Evolutionary conservation across 1,140 invertebrate species (phyloP), one percentile per base, ranked within the genome.

Genomic region (Bombyx mandarina): DNA sequence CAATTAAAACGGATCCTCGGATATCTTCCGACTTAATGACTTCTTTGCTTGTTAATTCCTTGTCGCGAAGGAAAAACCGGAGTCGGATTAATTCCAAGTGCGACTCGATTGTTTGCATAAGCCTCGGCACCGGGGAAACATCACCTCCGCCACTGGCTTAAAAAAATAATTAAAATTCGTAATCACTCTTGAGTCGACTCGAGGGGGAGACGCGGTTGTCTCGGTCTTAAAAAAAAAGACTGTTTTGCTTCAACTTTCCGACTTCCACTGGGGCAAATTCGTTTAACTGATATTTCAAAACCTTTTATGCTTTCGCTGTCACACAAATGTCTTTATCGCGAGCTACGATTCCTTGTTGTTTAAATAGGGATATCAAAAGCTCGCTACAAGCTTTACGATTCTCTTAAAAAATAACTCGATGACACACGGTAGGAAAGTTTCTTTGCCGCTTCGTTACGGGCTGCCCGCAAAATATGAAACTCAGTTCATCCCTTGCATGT

Each of bases 111-210:
- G 84, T 87, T 87, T 87, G 84, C 82, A 85, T 85, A 85, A 85
- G 84, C 78, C 75, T 66, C 75, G 69, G 69, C 66, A 69, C 66
- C 71, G 76, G 79, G 83, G 82, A 81, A 85, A 77, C 83, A 83
- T 85, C 84, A 87, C 84, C 84, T 87, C 70, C 71, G 79, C 81
- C 77, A 82, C 79, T 74, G 84, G 80, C 84, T 87, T 87, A 87
- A 84, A 87, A 87, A 87, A 87, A 87, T 87, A 87, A 87, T 87
- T 87, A 87, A 87, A 87, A 87, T 87, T 85, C 79, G 82, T 87
- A 87, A 87, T 87, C 81, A 87, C 82, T 85, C 82, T 84, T 85
- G 84, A 87, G 75, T 87, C 75, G 72, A 66, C 69, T 73, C 65
- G 61, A 67, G 73, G 80, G 76, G 73, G 62, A 43, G 45, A 18